Conservation (phyloP, 1,140 invertebrate species). For the Babylonia areolata region DNA sequence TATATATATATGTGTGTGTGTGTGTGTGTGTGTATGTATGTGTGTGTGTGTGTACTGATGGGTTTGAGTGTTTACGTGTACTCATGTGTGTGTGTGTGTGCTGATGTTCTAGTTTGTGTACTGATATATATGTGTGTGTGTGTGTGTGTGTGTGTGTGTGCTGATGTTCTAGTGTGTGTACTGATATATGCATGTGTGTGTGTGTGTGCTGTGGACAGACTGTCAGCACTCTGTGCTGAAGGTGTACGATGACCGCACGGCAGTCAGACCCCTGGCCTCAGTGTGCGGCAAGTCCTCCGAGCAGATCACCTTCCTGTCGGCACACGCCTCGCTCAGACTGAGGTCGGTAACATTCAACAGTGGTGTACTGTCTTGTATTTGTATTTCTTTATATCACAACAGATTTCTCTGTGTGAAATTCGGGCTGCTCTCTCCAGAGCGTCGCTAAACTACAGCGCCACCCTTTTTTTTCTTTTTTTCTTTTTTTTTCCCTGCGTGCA, state of each 20-base stretch:
- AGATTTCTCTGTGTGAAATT: no score
- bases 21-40: not conserved
- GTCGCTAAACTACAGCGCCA: no score
- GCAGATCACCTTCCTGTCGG: constrained; percentile 44
- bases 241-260: constrained; percentile 45
- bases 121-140: not conserved
- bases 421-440: no score
- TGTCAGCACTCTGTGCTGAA: constrained; percentile 56
- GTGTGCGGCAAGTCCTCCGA: constrained; percentile 49
- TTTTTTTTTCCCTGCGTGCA: no score
- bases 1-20: not conserved
- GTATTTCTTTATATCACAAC: no score
- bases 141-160: constrained; percentile 4
- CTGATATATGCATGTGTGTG: not conserved
- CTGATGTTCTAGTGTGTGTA: not conserved
- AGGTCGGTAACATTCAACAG: constrained; percentile 48
- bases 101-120: not conserved
- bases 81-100: not conserved
- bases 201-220: constrained; percentile 9
- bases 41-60: not conserved
- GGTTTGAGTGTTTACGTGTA: not conserved
- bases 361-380: no score
- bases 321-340: constrained; percentile 51
- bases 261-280: constrained; percentile 37
- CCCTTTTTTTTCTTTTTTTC: no score